Base-by-base conservation (phyloP, 2,888 invertebrate genomes). In the Alloplasta piceator region DNA sequence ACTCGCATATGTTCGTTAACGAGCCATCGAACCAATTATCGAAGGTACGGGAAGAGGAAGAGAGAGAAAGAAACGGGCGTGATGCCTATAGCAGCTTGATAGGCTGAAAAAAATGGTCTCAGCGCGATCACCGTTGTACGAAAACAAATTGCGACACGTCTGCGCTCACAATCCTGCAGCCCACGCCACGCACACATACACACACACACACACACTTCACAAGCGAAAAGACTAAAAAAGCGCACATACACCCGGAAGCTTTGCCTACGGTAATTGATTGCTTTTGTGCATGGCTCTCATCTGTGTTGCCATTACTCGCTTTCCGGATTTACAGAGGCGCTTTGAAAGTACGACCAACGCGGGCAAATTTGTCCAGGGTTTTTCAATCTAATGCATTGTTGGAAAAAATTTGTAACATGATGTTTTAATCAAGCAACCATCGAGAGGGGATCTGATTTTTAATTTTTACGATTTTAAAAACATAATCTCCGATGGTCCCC, bases 1-100 rank as follows among this genome's bases (percentile, higher is more conserved):
- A 77, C 67, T 74, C 71, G 75, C 75, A 74, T 83, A 81, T 80
- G 80, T 79, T 82, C 81, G 83, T 75, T 83, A 83, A 83, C 84
- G 82, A 83, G 66, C 83, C 80, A 82, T 84, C 75, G 77, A 84
- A 82, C 80, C 83, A 84, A 84, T 84, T 83, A 84, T 83, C 80
- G 72, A 67, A 26, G 56, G 48, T 43, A 71, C 67, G 52, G 48
- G 64, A 14, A 14, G 52, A 52, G 52, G 6, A 14, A 52, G 16
- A 12, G 16, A 16, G 52, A n/a, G 16, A 14, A n/a, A 12, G 61
- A 63, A 14, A 73, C 16, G 6, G 9, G 6, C 26, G 66, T 46
- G 16, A 38, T 48, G 48, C 26, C 26, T 16, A 60, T 67, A 52
- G 26, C 9, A 41, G 63, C 36, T 39, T 46, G 43, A 55, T 38